phyloP scores from a whole-genome alignment of 2,888 invertebrate genomes.

The Trichogramma evanescens region DNA sequence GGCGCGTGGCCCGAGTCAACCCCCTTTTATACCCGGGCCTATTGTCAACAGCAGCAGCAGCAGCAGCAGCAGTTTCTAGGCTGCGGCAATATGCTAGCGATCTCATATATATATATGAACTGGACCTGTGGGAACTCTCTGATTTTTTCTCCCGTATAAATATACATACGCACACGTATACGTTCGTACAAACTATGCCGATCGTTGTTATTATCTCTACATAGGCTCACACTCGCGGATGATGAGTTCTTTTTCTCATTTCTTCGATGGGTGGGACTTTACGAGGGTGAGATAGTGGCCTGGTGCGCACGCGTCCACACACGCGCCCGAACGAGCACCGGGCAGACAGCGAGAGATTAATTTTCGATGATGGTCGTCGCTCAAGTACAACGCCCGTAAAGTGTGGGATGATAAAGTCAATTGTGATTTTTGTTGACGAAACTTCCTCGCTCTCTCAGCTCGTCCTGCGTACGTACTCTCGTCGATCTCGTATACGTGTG shows the following conservation, averaged over 20 bases:
- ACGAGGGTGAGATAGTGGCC: not conserved
- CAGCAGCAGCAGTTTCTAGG: too few species aligned
- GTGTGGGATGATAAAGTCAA: conserved; percentile 8
- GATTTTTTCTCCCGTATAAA: conserved; percentile 13
- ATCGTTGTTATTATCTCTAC: too few species aligned
- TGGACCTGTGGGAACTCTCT: conserved; percentile 44
- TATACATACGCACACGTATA: not conserved
- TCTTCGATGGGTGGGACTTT: not conserved
- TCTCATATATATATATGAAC: conserved; percentile 23
- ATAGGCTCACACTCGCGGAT: too few species aligned
- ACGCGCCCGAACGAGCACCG: too few species aligned
- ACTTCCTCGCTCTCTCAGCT: too few species aligned
- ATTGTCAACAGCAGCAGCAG: conserved; percentile 40
- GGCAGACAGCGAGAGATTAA: too few species aligned
- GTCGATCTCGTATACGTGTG: too few species aligned
- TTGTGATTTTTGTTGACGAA: not conserved
- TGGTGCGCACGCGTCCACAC: too few species aligned
- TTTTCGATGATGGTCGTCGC: too few species aligned
- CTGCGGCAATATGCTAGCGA: conserved; percentile 43
- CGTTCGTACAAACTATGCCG: not conserved
- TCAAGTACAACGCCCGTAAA: too few species aligned
- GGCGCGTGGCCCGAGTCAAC: conserved; percentile 27
- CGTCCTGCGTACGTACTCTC: too few species aligned
- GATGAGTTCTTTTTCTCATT: too few species aligned
- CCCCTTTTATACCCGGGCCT: conserved; percentile 28